Evolutionary conservation across 2,113 vertebrate genomes (phyloP), one percentile per base, ranked within the genome.

Genomic region (Panthera tigris): DNA sequence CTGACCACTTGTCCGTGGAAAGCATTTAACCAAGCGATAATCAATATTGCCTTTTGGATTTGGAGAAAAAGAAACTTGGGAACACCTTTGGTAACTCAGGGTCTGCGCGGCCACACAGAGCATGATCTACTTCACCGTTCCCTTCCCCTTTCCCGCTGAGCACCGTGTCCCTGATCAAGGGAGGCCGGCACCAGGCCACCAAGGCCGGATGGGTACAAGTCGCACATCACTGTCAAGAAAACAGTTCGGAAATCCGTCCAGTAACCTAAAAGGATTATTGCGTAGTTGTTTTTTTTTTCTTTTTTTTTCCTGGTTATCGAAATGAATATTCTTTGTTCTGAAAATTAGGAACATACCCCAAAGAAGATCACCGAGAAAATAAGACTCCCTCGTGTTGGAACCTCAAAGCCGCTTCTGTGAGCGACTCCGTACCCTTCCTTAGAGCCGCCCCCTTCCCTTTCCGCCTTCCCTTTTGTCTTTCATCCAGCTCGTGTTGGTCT

Each of bases 151-250:
- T 7, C 19, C 39, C 3, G 5, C 15, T 2, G 14, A 27, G 1
- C 1, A 0, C 3, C 0, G 1, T 0, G 29, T 9, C 21, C 3
- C 82, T 0, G 25, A 7, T 7, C 0, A 0, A 0, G 21, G 16
- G 4, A 31, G 61, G 5, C n/a, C 21, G 8, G 1, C 13, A 0
- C 7, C 45, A 9, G 19, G 14, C 23, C 16, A 0, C 1, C 1
- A 1, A 19, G 31, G 18, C 82, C 6, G 7, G 52, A 2, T 3
- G 57, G 65, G 18, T 21, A 3, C 45, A 23, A 45, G 36, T 16
- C 63, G 4, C 5, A 3, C 5, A 2, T 33, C 1, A 1, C 39
- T 3, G 18, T 36, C 23, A 14, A 29, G 93, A 61, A 50, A 52
- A 63, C 5, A 9, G 68, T 29, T 79, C 7, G 27, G n/a, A 73